Evolutionary conservation across 1,140 invertebrate genomes (phyloP).

Genomic region (Kradibia gibbosae): DNA sequence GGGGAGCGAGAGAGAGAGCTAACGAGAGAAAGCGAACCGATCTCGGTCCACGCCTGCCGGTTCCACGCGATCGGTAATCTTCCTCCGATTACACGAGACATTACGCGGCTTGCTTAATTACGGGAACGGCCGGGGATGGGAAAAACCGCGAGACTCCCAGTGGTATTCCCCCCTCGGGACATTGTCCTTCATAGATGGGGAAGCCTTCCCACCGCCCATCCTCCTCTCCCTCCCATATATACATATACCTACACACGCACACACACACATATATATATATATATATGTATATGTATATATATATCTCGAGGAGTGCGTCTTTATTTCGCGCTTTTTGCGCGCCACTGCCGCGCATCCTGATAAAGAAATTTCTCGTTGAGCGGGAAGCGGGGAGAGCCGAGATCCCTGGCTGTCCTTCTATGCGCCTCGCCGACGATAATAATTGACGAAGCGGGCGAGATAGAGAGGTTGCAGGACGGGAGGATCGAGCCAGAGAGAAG

Average conservation of each 20-base stretch:
- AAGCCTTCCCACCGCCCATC: no score
- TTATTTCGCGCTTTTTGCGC: conserved; percentile 46
- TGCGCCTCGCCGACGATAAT: neutral
- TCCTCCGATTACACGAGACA: conserved; percentile 12
- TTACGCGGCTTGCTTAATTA: conserved; percentile 39
- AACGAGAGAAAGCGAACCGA: no score
- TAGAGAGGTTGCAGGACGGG: neutral
- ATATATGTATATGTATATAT: no score
- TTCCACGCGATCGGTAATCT: neutral
- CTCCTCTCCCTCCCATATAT: no score
- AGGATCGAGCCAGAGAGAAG: neutral
- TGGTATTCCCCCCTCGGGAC: neutral
- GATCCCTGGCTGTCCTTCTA: neutral
- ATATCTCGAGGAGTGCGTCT: conserved; percentile 6
- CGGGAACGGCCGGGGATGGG: neutral
- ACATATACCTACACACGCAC: no score
- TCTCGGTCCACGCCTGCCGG: no score
- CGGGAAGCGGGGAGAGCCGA: neutral
- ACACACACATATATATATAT: no score
- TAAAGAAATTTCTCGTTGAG: conserved; percentile 36
- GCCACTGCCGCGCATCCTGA: conserved; percentile 22
- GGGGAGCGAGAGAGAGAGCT: no score
- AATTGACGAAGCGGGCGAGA: conserved; percentile 46
- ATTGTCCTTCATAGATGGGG: no score
- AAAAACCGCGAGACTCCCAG: conserved; percentile 12